Base-by-base conservation (phyloP, 2,888 invertebrate species). In the Himalopsyche japonica region DNA sequence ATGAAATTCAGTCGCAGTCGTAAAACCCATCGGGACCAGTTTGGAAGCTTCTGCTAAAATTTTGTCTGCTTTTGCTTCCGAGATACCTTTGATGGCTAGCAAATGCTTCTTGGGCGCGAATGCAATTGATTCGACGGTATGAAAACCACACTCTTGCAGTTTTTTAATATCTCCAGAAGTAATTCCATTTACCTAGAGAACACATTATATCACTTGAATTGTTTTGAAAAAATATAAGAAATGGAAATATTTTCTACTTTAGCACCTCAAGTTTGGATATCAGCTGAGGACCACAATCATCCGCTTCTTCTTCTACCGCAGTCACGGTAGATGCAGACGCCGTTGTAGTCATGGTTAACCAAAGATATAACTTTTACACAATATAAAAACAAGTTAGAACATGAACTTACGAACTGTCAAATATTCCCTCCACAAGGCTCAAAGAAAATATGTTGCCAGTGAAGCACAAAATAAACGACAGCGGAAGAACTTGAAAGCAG, bases 61-160 rank as follows among this genome's bases (percentile, higher is more conserved):
- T 92, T 98, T 98, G 87, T 99, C 99, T 15, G 98, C 99, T 90
- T 99, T 99, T 0, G 96, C 97, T 89, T 99, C 99, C 78, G 98
- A 98, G 87, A 99, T 97, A 0, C 99, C 99, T 91, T 98, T 98
- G 76, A 98, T 96, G 7, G 95, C 92, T 1, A 98, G 92, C 0
- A 99, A 92, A 89, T 95, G 94, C 90, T 99, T 99, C 89, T 98
- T 98, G 0, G 99, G 98, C 0, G 98, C 95, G 92, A 96, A 99
- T 0, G 99, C 99, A 15, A 99, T 94, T 0, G 99, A 94, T 89
- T 99, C 99, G 0, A 99, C 96, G 0, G 99, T 99, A 89, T 97
- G 95, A 89, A 95, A 98, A 0, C 99, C 99, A 20, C 96, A 96
- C 89, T 98, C 98, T 89, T 96, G 95, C 49, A 99, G 91, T 89